Evolutionary conservation across 1,140 invertebrate species (phyloP), one percentile per base, ranked within the genome.

Genomic region (Drosophila quadrilineata): DNA sequence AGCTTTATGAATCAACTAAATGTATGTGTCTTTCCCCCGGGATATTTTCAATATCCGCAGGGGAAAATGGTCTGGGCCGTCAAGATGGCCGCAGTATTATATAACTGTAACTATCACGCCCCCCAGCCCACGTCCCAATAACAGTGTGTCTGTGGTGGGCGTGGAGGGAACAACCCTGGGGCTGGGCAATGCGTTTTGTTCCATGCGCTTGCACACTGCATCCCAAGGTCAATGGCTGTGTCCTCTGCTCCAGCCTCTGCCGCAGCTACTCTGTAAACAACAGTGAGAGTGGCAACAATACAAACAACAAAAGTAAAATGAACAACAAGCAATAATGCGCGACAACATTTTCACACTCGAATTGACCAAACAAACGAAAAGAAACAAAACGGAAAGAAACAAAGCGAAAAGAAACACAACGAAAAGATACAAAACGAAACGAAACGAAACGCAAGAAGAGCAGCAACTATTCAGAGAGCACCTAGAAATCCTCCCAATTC

Each of bases 261-360:
- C 26, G 40, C 16, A 41, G 46, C n/a, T n/a, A n/a, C n/a, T n/a
- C n/a, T 66, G 63, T 60, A 66, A 66, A 48, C 9, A 36, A 3
- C 41, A 45, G 45, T 5, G 74, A 53, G 46, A 64, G 49, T 50
- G 52, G 46, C 3, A 17, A n/a, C 21, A 24, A 52, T 17, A 36
- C 6, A 21, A 45, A 12, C 52, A 53, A 45, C 33, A 16, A 29
- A 24, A 49, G 33, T 17, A 38, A 28, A 16, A 64, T 19, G 31
- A 40, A 56, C 33, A 59, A 35, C 17, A 48, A 69, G 58, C 35
- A 57, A 33, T 45, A 62, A 54, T 50, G 68, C 72, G 72, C 72
- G 50, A 84, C 63, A 77, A 73, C 68, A 77, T 82, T 84, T 82
- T 82, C 79, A 82, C 76, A 82, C 76, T 82, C 79, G 76, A 82